Conservation (phyloP, 2,888 invertebrate species). For the Syrista parreyssii region DNA sequence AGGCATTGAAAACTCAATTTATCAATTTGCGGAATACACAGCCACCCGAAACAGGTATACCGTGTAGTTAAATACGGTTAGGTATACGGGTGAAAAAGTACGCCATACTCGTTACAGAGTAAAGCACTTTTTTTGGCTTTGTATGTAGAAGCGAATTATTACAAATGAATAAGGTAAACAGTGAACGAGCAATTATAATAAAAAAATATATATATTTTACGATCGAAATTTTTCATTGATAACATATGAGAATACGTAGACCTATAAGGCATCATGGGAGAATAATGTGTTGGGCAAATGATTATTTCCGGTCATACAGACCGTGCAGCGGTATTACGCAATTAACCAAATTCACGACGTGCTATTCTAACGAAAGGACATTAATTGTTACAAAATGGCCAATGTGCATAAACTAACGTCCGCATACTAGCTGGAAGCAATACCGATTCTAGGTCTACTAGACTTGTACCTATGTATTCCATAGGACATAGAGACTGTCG, state of each 20-base stretch:
- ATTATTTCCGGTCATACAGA: background rate
- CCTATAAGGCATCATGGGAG: background rate
- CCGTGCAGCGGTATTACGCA: background rate
- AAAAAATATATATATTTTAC: background rate
- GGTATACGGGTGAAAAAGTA: background rate
- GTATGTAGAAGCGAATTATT: background rate
- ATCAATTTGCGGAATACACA: background rate
- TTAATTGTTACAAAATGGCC: slow-evolving; percentile 2
- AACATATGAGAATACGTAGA: background rate
- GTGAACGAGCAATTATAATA: background rate
- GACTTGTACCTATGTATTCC: background rate
- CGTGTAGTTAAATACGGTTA: background rate
- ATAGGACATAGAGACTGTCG: slow-evolving; percentile 15
- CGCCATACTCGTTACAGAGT: background rate
- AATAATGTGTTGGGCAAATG: background rate
- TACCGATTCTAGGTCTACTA: slow-evolving; percentile 1
- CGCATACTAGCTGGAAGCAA: background rate
- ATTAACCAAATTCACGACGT: background rate
- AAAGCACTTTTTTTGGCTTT: background rate
- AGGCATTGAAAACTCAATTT: background rate
- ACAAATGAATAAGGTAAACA: background rate
- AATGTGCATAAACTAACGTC: background rate
- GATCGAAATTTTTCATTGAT: background rate
- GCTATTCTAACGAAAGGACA: background rate
- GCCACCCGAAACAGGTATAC: background rate